Evolutionary conservation across 1,140 invertebrate species (phyloP).

Genomic region (Listronotus oregonensis): DNA sequence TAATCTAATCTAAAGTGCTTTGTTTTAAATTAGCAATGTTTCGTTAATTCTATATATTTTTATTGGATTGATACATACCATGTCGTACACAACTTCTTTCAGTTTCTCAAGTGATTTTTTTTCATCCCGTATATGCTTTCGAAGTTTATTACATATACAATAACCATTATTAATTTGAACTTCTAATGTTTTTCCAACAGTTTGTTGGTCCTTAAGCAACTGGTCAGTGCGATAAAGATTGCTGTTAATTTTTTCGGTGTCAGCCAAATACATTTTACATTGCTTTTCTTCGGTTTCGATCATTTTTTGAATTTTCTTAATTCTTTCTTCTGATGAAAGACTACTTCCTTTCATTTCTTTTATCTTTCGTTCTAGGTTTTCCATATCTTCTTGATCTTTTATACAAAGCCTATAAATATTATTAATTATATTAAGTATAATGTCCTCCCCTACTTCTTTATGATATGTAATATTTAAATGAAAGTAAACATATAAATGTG

Average conservation of each 20-base stretch:
- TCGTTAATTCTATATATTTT: no score
- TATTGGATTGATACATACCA: conserved; percentile 49
- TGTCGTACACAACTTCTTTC: conserved; percentile 54
- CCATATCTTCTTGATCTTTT: conserved; percentile 39
- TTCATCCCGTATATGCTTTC: conserved; percentile 41
- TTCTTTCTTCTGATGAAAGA: conserved; percentile 41
- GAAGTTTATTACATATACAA: conserved; percentile 39
- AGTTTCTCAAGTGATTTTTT: conserved; percentile 53
- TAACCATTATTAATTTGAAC: conserved; percentile 41
- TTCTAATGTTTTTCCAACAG: conserved; percentile 40
- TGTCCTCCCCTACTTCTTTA: no score
- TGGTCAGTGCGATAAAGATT: conserved; percentile 43
- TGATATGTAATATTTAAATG: no score
- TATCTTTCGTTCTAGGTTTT: conserved; percentile 38
- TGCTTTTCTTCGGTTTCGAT: conserved; percentile 44
- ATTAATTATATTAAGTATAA: no score
- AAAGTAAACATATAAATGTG: no score
- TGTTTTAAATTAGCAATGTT: no score
- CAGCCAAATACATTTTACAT: conserved; percentile 37
- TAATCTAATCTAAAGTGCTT: no score
- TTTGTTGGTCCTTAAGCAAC: conserved; percentile 38
- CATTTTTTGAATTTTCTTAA: conserved; percentile 43
- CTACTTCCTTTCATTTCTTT: conserved; percentile 37
- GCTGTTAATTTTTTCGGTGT: conserved; percentile 46
- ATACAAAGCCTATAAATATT: conserved; percentile 17